phyloP scores from a whole-genome alignment of 1,140 invertebrate genomes.

The Drosophila carrolli region DNA sequence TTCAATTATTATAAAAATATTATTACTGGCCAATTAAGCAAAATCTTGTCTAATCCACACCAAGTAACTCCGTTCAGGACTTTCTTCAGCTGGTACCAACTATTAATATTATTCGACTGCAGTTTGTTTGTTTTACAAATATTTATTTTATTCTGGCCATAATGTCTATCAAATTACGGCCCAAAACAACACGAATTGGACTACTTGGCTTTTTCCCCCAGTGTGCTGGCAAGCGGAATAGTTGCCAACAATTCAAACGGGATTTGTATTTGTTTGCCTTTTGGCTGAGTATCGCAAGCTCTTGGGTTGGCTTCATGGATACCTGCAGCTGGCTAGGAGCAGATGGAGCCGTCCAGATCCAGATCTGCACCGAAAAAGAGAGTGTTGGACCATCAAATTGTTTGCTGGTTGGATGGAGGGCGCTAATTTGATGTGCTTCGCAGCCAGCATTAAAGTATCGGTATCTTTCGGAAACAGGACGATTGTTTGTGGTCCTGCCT shows the following conservation, averaged over 20 bases:
- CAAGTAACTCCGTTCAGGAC: too few relatives aligned
- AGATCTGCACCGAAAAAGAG: background rate
- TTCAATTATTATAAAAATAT: too few relatives aligned
- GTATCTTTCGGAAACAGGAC: constrained; percentile 33
- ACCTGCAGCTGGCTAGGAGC: constrained; percentile 16
- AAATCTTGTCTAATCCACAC: too few relatives aligned
- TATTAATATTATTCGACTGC: too few relatives aligned
- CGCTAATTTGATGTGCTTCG: constrained; percentile 48
- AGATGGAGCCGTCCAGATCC: background rate
- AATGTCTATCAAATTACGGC: too few relatives aligned
- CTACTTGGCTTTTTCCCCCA: background rate
- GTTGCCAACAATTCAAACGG: constrained; percentile 35
- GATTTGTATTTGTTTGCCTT: constrained; percentile 60
- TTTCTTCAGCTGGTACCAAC: too few relatives aligned
- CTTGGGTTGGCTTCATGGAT: background rate
- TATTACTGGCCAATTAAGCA: too few relatives aligned
- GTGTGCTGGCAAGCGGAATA: constrained; percentile 14
- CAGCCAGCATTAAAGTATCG: constrained; percentile 28
- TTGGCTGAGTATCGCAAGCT: constrained; percentile 35
- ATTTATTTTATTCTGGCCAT: background rate
- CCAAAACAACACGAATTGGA: too few relatives aligned
- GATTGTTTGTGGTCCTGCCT: constrained; percentile 13
- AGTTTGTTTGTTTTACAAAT: too few relatives aligned
- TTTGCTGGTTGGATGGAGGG: constrained; percentile 16
- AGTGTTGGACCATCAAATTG: constrained; percentile 55